Percentiles rank a stretch among this genome's conserved stretches.
These are phyloP conservation scores for Anoplopoma fimbria DNA, from an alignment of 2,113 vertebrate genomes.

Conservation along the genomic window DNA sequence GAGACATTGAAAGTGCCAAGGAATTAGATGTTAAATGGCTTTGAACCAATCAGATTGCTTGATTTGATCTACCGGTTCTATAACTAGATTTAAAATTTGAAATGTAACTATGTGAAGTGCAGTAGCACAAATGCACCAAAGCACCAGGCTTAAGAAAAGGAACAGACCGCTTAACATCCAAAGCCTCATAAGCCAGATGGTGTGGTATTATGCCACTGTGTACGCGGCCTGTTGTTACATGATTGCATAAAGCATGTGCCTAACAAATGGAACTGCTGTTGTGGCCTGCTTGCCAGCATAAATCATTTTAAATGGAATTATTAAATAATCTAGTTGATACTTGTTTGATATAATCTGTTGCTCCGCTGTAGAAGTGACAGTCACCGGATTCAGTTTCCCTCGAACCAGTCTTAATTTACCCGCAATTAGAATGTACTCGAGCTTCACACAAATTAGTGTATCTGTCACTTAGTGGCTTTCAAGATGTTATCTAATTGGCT, in stretches of 20 bases:
- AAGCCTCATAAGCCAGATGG: conserved; percentile 80
- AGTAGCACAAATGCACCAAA: conserved; percentile 2
- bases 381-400: not conserved
- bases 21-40: no score
- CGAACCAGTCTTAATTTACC: conserved; percentile 1
- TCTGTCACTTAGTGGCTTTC: conserved; percentile 40
- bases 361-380: not conserved
- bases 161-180: conserved; percentile 65
- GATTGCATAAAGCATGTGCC: conserved; percentile 79
- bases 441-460: conserved; percentile 27
- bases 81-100: not conserved
- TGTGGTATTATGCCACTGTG: conserved; percentile 69
- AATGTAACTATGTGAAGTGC: not conserved
- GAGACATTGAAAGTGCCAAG: not conserved
- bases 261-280: conserved; percentile 76
- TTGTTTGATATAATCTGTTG: conserved; percentile 64
- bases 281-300: conserved; percentile 55
- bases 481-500: conserved; percentile 58
- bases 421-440: not conserved
- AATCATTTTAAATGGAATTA: conserved; percentile 74
- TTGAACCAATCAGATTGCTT: not conserved
- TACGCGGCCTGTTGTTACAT: conserved; percentile 73
- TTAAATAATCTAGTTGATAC: conserved; percentile 65
- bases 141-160: conserved; percentile 50
- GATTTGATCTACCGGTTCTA: not conserved